Conservation (phyloP, 2,888 invertebrate species). For the Heliconius cydno region DNA sequence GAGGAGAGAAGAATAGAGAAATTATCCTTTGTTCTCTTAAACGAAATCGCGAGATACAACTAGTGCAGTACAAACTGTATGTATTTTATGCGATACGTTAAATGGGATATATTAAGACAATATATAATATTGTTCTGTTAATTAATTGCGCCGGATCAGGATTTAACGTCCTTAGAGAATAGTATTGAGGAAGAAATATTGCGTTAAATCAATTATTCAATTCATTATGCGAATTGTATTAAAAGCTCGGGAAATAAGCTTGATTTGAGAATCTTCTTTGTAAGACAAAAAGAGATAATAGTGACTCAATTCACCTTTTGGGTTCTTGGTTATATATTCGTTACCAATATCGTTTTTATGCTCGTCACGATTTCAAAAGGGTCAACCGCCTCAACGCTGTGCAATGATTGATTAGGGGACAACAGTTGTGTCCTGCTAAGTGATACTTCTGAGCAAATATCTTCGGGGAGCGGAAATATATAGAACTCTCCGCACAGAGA, state of each 20-base stretch:
- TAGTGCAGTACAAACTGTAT: not conserved
- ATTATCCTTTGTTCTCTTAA: not conserved
- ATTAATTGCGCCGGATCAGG: conserved; percentile 12
- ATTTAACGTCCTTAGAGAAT: conserved; percentile 5
- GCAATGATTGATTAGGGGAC: too few species aligned
- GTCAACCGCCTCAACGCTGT: too few species aligned
- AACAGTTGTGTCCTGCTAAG: too few species aligned
- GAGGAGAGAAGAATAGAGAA: too few species aligned
- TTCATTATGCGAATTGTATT: conserved; percentile 5
- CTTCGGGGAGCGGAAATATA: too few species aligned
- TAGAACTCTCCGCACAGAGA: too few species aligned
- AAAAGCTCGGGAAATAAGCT: not conserved
- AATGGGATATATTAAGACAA: not conserved
- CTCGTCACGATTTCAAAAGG: too few species aligned
- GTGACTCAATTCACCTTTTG: not conserved
- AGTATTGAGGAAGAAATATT: not conserved
- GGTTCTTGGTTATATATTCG: too few species aligned
- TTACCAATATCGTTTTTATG: too few species aligned
- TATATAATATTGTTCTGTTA: conserved; percentile 4
- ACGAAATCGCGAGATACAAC: not conserved
- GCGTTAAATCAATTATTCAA: conserved; percentile 15
- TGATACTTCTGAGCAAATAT: too few species aligned
- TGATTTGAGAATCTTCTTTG: not conserved
- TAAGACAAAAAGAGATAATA: not conserved
- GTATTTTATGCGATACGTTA: not conserved